Evolutionary conservation across 2,888 invertebrate genomes (phyloP).

Genomic region (Orthosia incerta): DNA sequence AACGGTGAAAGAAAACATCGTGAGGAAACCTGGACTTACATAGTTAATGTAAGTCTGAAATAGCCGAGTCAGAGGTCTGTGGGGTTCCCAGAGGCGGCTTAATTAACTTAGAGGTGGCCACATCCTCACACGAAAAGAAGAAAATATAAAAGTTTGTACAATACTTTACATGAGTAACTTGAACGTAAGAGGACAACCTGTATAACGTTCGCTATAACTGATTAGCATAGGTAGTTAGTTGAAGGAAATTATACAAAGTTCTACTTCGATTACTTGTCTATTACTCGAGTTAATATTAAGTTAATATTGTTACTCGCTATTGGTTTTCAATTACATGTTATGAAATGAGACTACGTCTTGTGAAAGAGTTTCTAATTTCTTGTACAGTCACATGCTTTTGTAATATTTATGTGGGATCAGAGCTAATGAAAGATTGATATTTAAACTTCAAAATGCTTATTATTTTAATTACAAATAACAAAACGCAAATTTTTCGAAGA

Average conservation of each 20-base stretch:
- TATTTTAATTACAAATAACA: no score
- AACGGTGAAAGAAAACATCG: no score
- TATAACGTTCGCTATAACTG: constrained; percentile 19
- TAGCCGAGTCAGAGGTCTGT: no score
- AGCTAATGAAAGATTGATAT: background rate
- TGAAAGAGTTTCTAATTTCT: constrained; percentile 2
- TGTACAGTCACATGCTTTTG: background rate
- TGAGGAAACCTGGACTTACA: no score
- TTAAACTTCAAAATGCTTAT: background rate
- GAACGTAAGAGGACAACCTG: constrained; percentile 2
- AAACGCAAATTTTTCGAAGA: no score
- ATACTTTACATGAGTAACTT: no score
- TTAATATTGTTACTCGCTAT: constrained; percentile 47
- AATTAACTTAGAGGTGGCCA: no score
- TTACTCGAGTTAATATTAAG: constrained; percentile 44
- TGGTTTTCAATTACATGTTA: constrained; percentile 41
- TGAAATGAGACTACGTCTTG: background rate
- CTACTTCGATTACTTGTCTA: constrained; percentile 37
- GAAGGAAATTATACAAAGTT: constrained; percentile 49
- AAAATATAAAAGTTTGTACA: no score
- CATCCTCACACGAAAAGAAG: no score
- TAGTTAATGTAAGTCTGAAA: no score
- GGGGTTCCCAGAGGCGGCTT: no score
- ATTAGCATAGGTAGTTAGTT: constrained; percentile 45
- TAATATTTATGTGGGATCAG: background rate